Percentiles rank a stretch among this genome's conserved stretches.
Conservation (phyloP, 2,797 vertebrate species). For the Aplochiton taeniatus region DNA sequence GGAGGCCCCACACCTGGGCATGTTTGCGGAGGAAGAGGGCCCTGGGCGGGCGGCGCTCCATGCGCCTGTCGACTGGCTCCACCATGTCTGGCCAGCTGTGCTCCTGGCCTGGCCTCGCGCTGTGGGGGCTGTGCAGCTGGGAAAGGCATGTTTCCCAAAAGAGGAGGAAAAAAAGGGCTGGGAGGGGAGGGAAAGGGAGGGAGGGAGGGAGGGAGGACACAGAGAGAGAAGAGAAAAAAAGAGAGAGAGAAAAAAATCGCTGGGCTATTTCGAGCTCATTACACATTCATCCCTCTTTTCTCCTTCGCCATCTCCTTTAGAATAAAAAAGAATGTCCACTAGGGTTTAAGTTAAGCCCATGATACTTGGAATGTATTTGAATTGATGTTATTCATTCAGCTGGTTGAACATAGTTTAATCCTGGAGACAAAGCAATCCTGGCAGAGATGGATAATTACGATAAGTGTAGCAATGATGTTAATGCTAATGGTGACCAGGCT, state of each 20-base stretch:
- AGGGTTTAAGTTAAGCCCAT: conserved; percentile 39
- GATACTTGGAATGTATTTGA: conserved; percentile 40
- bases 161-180: conserved; percentile 55
- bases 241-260: conserved; percentile 61
- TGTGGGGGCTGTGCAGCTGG: conserved; percentile 85
- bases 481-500: conserved; percentile 12
- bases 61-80: conserved; percentile 85
- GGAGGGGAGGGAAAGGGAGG: conserved; percentile 40
- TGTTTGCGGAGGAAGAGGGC: conserved; percentile 85
- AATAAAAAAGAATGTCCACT: conserved; percentile 32
- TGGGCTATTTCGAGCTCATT: conserved; percentile 77
- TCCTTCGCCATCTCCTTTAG: neutral
- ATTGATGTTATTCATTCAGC: conserved; percentile 18
- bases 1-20: conserved; percentile 84
- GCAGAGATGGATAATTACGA: neutral
- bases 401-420: conserved; percentile 5
- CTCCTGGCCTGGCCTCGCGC: conserved; percentile 81
- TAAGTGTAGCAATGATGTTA: neutral
- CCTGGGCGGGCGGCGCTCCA: conserved; percentile 83
- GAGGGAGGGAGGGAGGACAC: conserved; percentile 59
- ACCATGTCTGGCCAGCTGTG: conserved; percentile 86
- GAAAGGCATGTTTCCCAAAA: conserved; percentile 85
- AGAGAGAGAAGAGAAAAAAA: conserved; percentile 54
- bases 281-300: conserved; percentile 70
- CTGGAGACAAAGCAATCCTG: conserved; percentile 23